phyloP scores from a whole-genome alignment of 2,113 vertebrate species.

The Oryzias javanicus region DNA sequence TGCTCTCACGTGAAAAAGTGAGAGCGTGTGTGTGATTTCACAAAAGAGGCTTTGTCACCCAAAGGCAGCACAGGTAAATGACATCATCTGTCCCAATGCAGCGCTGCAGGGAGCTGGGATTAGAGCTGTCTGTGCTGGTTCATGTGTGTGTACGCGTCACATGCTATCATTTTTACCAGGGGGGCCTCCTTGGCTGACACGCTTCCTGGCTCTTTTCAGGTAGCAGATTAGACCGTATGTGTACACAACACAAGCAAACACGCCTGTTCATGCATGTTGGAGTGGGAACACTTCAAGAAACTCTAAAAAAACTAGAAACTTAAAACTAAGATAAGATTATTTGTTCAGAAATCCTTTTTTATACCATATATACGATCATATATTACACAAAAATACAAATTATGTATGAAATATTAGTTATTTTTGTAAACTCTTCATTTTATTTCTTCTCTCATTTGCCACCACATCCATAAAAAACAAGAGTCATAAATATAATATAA shows the following conservation, averaged over 20 bases:
- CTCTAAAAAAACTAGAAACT: no score
- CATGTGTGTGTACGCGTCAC: slow-evolving; percentile 27
- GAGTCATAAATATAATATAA: no score
- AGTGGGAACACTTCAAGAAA: not conserved
- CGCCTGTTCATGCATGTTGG: slow-evolving; percentile 10
- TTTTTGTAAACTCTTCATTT: no score
- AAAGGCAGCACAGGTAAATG: slow-evolving; percentile 63
- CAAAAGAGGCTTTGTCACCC: slow-evolving; percentile 68
- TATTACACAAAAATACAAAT: no score
- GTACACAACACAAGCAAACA: slow-evolving; percentile 20
- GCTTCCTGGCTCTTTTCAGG: slow-evolving; percentile 8
- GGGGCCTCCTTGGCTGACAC: slow-evolving; percentile 19
- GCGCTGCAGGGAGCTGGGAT: slow-evolving; percentile 40
- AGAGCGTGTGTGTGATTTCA: slow-evolving; percentile 33
- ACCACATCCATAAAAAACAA: no score
- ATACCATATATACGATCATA: no score
- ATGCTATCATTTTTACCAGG: slow-evolving; percentile 42
- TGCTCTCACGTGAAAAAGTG: slow-evolving; percentile 42
- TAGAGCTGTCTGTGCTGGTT: slow-evolving; percentile 23
- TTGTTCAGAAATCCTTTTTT: no score
- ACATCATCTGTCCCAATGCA: slow-evolving; percentile 59
- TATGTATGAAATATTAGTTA: no score
- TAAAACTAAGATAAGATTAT: no score
- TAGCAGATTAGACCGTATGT: not conserved
- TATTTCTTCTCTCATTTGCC: no score